Evolutionary conservation across 2,888 invertebrate species (phyloP), one percentile per base, ranked within the genome.

Genomic region (Sericinus montela): DNA sequence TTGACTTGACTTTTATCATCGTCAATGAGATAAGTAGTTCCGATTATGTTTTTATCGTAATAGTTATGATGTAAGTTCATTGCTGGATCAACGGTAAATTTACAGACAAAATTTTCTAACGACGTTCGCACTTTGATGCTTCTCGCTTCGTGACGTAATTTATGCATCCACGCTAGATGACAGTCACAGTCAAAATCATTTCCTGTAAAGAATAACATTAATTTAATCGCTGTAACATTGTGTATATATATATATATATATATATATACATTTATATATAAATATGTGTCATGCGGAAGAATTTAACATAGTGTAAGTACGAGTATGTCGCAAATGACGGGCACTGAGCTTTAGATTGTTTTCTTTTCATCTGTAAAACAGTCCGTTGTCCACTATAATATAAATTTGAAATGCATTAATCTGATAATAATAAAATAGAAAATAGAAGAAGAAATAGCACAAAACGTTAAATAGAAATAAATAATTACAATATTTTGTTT

Each of bases 181-280:
- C 95, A 95, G 84, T 95, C 95, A 85, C 96, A 96, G 71, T 92
- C 90, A 80, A 96, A 93, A 67, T 92, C 93, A 85, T 96, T 96
- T 66, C 93, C 96, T 96, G 93, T 45, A 91, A 91, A 79, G 81
- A 85, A 72, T 2, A 19, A 19, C 19, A 19, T n/a, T n/a, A n/a
- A n/a, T n/a, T n/a, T n/a, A n/a, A n/a, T n/a, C n/a, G n/a, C n/a
- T n/a, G n/a, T n/a, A n/a, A n/a, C 19, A 19, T 19, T 19, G 5
- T 19, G 19, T 19, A n/a, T n/a, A n/a, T n/a, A n/a, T n/a, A n/a
- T n/a, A n/a, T n/a, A n/a, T n/a, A n/a, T n/a, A n/a, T n/a, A n/a
- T n/a, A n/a, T n/a, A n/a, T n/a, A n/a, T n/a, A n/a, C n/a, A n/a
- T n/a, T n/a, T n/a, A n/a, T n/a, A n/a, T n/a, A n/a, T n/a, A n/a